Percentiles rank a stretch among this genome's conserved stretches.
Evolutionary conservation across 2,113 vertebrate genomes (phyloP).

Genomic region (Pionites leucogaster): DNA sequence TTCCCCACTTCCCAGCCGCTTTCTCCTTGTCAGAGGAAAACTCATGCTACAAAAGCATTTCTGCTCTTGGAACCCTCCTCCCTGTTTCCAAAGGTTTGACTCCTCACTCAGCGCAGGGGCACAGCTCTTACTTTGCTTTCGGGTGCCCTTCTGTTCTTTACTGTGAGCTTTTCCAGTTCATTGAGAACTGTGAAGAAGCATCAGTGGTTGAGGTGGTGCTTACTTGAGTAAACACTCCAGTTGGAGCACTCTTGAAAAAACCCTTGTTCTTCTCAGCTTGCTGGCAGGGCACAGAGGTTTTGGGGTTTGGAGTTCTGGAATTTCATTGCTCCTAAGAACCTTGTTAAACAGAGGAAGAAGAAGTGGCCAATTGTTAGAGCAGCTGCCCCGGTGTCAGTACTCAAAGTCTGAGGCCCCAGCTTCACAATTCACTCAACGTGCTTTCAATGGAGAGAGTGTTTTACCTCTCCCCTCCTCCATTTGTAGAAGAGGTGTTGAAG

Average conservation of each 20-base stretch:
- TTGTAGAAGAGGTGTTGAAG: neutral
- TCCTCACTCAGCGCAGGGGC: neutral
- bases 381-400: neutral
- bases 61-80: neutral
- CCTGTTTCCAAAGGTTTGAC: neutral
- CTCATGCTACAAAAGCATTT: neutral
- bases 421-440: neutral
- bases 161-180: neutral
- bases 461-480: neutral
- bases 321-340: neutral
- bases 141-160: neutral
- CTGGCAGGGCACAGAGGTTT: neutral
- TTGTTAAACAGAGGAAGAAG: neutral
- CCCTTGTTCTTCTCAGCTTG: neutral
- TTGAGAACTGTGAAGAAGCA: neutral
- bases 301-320: neutral
- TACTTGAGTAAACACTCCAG: slow-evolving; percentile 32
- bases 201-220: neutral
- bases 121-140: neutral
- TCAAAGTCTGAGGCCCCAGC: neutral
- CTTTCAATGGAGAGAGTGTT: neutral
- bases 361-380: neutral
- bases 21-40: neutral
- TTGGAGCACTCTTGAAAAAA: slow-evolving; percentile 5
- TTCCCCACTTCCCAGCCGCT: neutral